These are phyloP conservation scores for Cyprinodon brontotheroides DNA, from an alignment of 2,113 vertebrate species.

Conservation along the genomic window DNA sequence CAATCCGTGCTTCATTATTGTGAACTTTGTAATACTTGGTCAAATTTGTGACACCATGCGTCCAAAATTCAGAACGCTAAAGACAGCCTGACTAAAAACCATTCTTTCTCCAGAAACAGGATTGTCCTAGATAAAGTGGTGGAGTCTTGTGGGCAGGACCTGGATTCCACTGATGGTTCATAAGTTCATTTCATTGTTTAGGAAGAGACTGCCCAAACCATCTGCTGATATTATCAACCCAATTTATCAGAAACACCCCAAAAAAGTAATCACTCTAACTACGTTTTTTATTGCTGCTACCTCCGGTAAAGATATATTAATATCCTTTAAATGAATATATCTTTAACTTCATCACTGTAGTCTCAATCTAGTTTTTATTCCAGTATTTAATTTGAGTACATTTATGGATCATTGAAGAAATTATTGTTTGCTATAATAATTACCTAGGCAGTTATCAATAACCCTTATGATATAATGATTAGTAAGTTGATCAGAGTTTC, in stretches of 20 bases:
- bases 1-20: constrained; percentile 1
- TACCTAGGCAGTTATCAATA: not conserved
- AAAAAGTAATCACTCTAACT: not conserved
- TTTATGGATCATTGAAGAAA: not conserved
- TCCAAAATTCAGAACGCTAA: constrained; percentile 15
- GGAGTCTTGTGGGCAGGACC: constrained; percentile 24
- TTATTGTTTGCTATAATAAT: not conserved
- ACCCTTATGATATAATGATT: not conserved
- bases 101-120: constrained; percentile 13
- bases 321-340: too few relatives aligned
- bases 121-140: constrained; percentile 52
- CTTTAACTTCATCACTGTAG: too few relatives aligned
- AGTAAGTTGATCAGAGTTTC: not conserved
- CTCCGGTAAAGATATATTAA: too few relatives aligned
- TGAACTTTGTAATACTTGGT: constrained; percentile 5
- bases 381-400: not conserved
- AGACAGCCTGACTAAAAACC: constrained; percentile 26
- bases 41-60: constrained; percentile 21
- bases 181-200: constrained; percentile 51
- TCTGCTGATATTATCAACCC: constrained; percentile 30
- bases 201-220: constrained; percentile 18
- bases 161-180: constrained; percentile 53
- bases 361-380: not conserved
- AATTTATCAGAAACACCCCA: constrained; percentile 12
- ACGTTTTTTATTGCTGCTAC: too few relatives aligned